These are phyloP conservation scores for Amyelois transitella DNA, from an alignment of 1,140 invertebrate species.

Conservation along the genomic window DNA sequence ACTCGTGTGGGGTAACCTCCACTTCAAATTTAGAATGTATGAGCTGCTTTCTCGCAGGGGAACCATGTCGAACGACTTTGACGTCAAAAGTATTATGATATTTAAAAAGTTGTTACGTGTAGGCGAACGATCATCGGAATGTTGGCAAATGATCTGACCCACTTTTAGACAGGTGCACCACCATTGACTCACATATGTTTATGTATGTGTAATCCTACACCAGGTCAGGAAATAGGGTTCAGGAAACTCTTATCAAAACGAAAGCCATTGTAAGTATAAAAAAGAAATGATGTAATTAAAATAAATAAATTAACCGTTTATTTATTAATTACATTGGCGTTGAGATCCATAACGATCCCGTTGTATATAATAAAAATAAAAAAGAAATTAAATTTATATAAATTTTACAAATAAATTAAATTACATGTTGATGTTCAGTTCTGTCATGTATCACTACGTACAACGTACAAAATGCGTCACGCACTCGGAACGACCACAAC, in stretches of 20 bases:
- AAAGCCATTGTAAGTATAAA: constrained; percentile 67
- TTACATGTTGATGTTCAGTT: constrained; percentile 72
- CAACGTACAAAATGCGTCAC: constrained; percentile 66
- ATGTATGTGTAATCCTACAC: constrained; percentile 17
- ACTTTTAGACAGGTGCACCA: constrained; percentile 30
- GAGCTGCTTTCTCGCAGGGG: constrained; percentile 4
- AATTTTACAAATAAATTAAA: constrained; percentile 74
- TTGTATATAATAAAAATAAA: constrained; percentile 71
- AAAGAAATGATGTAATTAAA: constrained; percentile 73
- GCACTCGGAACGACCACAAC: constrained; percentile 50
- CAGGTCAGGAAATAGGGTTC: constrained; percentile 17
- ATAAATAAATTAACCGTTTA: constrained; percentile 74
- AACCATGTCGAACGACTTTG: neutral
- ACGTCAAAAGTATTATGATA: neutral
- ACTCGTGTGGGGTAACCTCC: constrained; percentile 45
- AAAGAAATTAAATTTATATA: constrained; percentile 74
- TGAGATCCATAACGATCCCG: constrained; percentile 72
- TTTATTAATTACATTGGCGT: constrained; percentile 73
- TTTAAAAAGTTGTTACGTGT: constrained; percentile 13
- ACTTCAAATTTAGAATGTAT: constrained; percentile 27
- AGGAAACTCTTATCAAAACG: constrained; percentile 47
- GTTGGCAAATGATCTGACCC: constrained; percentile 35
- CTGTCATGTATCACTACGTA: constrained; percentile 72
- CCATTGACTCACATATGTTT: constrained; percentile 14
- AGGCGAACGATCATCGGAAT: constrained; percentile 17